Conservation (phyloP, 1,140 invertebrate genomes). For the Acyrthosiphon pisum region DNA sequence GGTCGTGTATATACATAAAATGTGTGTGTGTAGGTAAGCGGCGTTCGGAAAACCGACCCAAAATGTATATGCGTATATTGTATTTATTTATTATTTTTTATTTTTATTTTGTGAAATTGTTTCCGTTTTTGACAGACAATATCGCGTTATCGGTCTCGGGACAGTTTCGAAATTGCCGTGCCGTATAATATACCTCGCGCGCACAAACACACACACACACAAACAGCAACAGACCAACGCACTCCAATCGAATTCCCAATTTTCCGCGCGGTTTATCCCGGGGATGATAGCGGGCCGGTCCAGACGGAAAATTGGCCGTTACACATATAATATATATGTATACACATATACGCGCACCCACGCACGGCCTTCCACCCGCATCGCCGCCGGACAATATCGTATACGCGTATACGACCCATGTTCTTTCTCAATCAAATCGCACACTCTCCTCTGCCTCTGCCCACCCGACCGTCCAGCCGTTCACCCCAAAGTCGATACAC, state of each 20-base stretch:
- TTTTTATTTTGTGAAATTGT: conserved; percentile 37
- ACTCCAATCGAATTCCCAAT: conserved; percentile 56
- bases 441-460: neutral
- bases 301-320: conserved; percentile 56
- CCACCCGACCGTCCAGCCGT: neutral
- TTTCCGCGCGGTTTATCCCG: conserved; percentile 55
- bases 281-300: conserved; percentile 55
- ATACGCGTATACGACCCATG: neutral
- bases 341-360: neutral
- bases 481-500: conserved; percentile 40
- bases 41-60: conserved; percentile 10
- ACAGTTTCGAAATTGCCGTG: conserved; percentile 51
- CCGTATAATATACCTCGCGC: neutral
- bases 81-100: conserved; percentile 10
- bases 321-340: conserved; percentile 7
- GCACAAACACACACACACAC: neutral
- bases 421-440: conserved; percentile 45
- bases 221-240: neutral
- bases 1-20: neutral
- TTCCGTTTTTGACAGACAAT: conserved; percentile 56
- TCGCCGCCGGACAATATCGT: conserved; percentile 12
- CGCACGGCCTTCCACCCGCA: neutral
- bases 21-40: neutral
- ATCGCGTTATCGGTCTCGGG: conserved; percentile 56
- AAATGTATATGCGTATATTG: neutral